These are phyloP conservation scores for Eupithecia centaureata DNA, from an alignment of 2,888 invertebrate genomes.

Conservation along the genomic window DNA sequence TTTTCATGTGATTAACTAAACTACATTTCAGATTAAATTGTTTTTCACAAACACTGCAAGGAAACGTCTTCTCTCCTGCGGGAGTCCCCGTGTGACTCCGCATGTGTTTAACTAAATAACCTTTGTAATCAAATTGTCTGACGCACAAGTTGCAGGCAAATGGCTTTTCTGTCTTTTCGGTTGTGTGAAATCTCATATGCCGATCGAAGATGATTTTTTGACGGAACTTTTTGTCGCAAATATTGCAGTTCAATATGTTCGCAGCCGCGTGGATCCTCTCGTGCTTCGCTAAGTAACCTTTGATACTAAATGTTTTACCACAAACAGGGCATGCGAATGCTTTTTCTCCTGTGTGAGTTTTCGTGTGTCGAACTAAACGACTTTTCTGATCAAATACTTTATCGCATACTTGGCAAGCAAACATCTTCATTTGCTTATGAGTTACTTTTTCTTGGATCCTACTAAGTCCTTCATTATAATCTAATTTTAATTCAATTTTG, in stretches of 20 bases:
- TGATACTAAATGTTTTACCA: neutral
- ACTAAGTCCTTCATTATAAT: neutral
- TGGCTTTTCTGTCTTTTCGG: neutral
- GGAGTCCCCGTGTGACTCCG: neutral
- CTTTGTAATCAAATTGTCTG: neutral
- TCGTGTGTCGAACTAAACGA: neutral
- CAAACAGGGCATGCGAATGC: neutral
- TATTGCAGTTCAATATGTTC: neutral
- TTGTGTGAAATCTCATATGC: neutral
- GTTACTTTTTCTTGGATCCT: neutral
- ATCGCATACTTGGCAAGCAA: neutral
- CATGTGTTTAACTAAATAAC: neutral
- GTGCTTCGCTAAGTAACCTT: neutral
- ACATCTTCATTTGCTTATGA: neutral
- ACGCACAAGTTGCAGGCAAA: neutral
- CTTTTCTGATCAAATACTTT: neutral
- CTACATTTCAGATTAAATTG: neutral
- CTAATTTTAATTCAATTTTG: neutral
- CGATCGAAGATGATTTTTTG: neutral
- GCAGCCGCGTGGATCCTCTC: neutral
- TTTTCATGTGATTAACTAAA: neutral
- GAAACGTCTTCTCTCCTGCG: neutral
- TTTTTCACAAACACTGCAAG: neutral
- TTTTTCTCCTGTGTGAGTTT: neutral
- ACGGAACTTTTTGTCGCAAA: neutral